A percentile compares a stretch with the other conserved stretches of the same genome.
phyloP scores from a whole-genome alignment of 1,140 invertebrate genomes.

The Cyrtorhinus lividipennis region DNA sequence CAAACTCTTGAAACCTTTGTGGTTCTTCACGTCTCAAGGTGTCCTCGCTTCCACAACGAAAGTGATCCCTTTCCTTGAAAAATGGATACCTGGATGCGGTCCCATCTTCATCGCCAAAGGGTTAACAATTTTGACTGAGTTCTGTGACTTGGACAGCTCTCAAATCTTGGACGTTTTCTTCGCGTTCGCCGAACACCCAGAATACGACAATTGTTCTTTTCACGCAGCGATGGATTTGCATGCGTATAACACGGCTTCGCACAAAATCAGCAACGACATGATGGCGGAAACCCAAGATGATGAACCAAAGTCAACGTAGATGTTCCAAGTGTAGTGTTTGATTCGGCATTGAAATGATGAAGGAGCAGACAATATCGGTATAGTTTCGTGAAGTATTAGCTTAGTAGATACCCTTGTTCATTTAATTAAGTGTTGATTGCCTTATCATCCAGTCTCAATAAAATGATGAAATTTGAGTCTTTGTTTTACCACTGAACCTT shows the following conservation, averaged over 20 bases:
- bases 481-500: too few species aligned
- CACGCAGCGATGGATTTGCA: constrained; percentile 25
- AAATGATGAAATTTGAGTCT: too few species aligned
- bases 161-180: constrained; percentile 31
- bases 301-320: not conserved
- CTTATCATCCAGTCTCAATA: too few species aligned
- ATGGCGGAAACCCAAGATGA: not conserved
- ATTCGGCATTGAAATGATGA: not conserved
- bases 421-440: too few species aligned
- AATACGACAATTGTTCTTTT: constrained; percentile 28
- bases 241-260: too few species aligned
- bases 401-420: too few species aligned
- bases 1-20: constrained; percentile 2
- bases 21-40: constrained; percentile 16
- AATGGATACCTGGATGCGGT: constrained; percentile 36
- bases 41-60: not conserved
- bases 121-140: constrained; percentile 33
- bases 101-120: constrained; percentile 29
- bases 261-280: not conserved
- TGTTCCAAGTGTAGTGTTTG: not conserved
- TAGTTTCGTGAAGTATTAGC: too few species aligned
- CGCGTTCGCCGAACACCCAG: constrained; percentile 32
- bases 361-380: too few species aligned
- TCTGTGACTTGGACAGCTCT: constrained; percentile 29
- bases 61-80: constrained; percentile 25